These are phyloP conservation scores for Pantherophis guttatus DNA, from an alignment of 2,113 vertebrate genomes.

Conservation along the genomic window DNA sequence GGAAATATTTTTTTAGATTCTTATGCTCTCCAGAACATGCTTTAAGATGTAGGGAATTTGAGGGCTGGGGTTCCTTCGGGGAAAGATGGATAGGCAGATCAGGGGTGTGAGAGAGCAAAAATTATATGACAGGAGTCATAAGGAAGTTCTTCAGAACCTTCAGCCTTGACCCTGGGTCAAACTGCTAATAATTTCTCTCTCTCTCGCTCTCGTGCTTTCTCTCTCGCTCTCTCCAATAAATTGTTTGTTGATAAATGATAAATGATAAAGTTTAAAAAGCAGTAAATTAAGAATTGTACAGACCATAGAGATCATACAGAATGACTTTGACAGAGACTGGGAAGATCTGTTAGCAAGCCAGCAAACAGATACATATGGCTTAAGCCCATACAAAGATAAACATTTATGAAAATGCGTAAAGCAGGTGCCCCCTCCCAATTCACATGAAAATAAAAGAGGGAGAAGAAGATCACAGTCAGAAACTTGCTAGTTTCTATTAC, in stretches of 20 bases:
- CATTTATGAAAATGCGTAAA: background rate
- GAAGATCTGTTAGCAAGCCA: background rate
- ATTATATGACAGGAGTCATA: background rate
- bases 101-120: background rate
- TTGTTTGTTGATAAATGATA: background rate
- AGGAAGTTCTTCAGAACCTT: background rate
- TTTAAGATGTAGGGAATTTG: background rate
- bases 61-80: background rate
- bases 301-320: background rate
- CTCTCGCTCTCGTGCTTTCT: rapidly evolving
- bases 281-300: background rate
- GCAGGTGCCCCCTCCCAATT: background rate
- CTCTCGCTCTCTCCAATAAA: too few species aligned
- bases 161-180: background rate
- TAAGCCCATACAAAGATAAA: background rate
- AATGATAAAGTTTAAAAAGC: background rate
- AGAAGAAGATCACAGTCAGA: background rate
- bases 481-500: background rate
- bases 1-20: background rate
- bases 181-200: too few species aligned
- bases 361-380: background rate
- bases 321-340: background rate
- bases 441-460: background rate
- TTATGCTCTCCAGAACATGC: background rate
- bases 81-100: background rate